A percentile compares a stretch with the other conserved stretches of the same genome.
phyloP scores from a whole-genome alignment of 2,888 invertebrate species.

The Aleiodes testaceus region DNA sequence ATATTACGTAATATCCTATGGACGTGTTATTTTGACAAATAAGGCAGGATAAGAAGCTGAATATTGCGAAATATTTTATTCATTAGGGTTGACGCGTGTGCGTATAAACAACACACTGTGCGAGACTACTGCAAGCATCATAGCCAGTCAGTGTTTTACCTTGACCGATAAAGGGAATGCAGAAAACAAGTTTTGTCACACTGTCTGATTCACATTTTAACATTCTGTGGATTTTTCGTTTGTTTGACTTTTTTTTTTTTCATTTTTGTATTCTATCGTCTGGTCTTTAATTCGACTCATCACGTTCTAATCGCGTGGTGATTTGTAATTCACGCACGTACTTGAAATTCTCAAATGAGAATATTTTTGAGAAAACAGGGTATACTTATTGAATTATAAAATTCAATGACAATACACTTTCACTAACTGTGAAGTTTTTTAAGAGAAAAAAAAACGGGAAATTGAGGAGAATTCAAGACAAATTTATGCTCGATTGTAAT shows the following conservation, averaged over 20 bases:
- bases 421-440: no score
- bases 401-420: background rate
- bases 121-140: slow-evolving; percentile 22
- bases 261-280: background rate
- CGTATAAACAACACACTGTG: slow-evolving; percentile 18
- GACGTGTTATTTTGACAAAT: slow-evolving; percentile 55
- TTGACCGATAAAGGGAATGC: slow-evolving; percentile 32
- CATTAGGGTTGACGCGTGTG: slow-evolving; percentile 29
- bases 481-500: background rate
- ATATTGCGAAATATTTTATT: slow-evolving; percentile 34
- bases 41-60: slow-evolving; percentile 48
- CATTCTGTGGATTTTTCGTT: slow-evolving; percentile 37
- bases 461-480: background rate
- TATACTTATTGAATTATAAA: slow-evolving; percentile 8
- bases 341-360: background rate
- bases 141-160: slow-evolving; percentile 20
- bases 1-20: slow-evolving; percentile 29
- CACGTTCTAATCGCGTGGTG: background rate
- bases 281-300: background rate
- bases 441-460: no score
- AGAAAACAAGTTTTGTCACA: slow-evolving; percentile 32
- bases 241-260: background rate
- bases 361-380: background rate
- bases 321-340: slow-evolving; percentile 13
- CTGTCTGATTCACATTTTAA: slow-evolving; percentile 41